Percentiles rank a stretch among this genome's conserved stretches.
phyloP scores from a whole-genome alignment of 2,888 invertebrate species.

The Callosobruchus maculatus region DNA sequence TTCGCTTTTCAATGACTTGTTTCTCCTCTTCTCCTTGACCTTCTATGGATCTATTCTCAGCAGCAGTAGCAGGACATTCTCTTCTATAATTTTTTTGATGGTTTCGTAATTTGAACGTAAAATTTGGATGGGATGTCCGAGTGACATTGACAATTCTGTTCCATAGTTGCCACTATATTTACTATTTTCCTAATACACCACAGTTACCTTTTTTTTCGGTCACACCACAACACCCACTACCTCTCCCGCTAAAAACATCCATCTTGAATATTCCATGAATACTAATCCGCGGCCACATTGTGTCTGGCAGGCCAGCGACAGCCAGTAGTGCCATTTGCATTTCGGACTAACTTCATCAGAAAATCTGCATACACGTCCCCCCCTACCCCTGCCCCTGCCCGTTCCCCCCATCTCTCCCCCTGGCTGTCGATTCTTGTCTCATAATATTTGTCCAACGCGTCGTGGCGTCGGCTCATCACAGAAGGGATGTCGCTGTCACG shows the following conservation, averaged over 20 bases:
- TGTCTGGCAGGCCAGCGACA: neutral
- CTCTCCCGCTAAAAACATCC: neutral
- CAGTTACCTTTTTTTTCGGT: too few relatives aligned
- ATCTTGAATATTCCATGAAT: neutral
- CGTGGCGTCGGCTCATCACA: neutral
- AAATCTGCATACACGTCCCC: neutral
- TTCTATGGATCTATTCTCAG: too few relatives aligned
- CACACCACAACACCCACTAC: neutral
- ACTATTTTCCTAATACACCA: too few relatives aligned
- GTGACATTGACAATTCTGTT: too few relatives aligned
- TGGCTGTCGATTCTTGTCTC: neutral
- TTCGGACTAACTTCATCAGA: neutral
- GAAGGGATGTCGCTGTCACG: neutral
- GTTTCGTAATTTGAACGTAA: too few relatives aligned
- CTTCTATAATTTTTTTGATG: too few relatives aligned
- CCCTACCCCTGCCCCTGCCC: neutral
- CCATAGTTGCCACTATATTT: too few relatives aligned
- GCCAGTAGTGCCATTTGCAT: neutral
- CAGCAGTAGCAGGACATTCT: too few relatives aligned
- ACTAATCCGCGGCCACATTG: neutral
- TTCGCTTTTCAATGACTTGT: too few relatives aligned
- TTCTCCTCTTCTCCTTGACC: too few relatives aligned
- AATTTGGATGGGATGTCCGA: too few relatives aligned
- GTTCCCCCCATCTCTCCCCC: neutral
- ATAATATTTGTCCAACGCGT: neutral